Base-by-base conservation (phyloP, 2,888 invertebrate genomes). In the Spialia ferax region DNA sequence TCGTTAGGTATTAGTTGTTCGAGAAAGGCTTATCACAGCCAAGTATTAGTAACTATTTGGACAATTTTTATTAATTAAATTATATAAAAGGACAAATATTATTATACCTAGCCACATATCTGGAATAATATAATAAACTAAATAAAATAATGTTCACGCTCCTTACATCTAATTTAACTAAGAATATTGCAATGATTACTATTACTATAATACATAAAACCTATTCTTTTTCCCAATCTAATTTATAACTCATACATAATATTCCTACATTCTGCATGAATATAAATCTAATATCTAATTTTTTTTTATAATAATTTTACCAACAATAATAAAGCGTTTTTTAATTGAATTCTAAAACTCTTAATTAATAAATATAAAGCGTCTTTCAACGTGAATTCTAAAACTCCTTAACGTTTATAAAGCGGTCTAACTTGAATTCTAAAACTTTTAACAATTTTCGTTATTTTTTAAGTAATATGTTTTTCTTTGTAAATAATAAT, bases 311-410 rank as follows among this genome's bases (percentile, higher is more conserved):
- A 45, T 45, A 15, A 15, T 15, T 45, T 45, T 45, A 45, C 18
- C 8, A 7, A n/a, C 18, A n/a, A n/a, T n/a, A 45, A 45, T 45
- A 15, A 45, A 18, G 45, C 18, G n/a, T 15, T 45, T 45, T 29
- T 29, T 1, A 35, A 23, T 62, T 35, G 62, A 38, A 52, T 62
- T 62, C 62, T 62, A 62, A 62, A 62, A 50, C 48, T 50, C 22
- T 29, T 29, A 29, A 15, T 42, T 42, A 26, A 29, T 10, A 10
- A 29, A 29, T 29, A 54, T 61, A 61, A 61, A 61, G 61, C 61
- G 50, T 61, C 48, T 50, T 2, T 32, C 3, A 50, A 35, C 32
- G 35, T 52, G 62, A 38, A 52, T 62, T 62, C 52, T 62, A 52
- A 52, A 62, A 50, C 48, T 22, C n/a, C 23, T 42, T 26, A 45